Base-by-base conservation (phyloP, 2,797 vertebrate species). In the Agapornis canus region DNA sequence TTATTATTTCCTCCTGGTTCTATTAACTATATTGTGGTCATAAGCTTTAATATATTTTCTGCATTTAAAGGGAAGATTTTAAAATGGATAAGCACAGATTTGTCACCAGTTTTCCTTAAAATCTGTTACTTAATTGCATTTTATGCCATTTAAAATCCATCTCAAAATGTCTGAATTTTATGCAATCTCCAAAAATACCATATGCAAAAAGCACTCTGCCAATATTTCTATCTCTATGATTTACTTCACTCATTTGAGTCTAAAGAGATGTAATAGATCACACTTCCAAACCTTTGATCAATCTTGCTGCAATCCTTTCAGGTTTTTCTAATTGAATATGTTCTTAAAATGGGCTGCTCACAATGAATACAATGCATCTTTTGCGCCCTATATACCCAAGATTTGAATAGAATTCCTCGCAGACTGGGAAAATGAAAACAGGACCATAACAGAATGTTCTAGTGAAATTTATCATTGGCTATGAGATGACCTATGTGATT, bases 61-160 rank as follows among this genome's bases (percentile, higher is more conserved):
- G 6, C 31, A 66, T 84, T 84, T 54, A 69, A 93, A 88, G 65
- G 26, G 22, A 70, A 81, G 35, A 63, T 21, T 88, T 86, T 25
- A 14, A 88, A 82, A 79, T 57, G 13, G 10, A 39, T 72, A 79
- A 83, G 42, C n/a, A 90, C 15, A 31, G 5, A 21, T 70, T 73
- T 86, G 13, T 80, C 51, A 69, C 18, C 3, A 21, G 9, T 48
- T 82, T 79, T 77, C 10, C 63, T 82, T 82, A 73, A 91, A 81
- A 90, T 54, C 1, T 23, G 14, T 69, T 19, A 57, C 29, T 80
- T 90, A 72, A 59, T 65, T 91, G 35, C 23, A 32, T 94, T 89
- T 88, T 66, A 61, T 78, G 27, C 14, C 21, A 60, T 89, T 82
- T 84, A 69, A 95, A 92, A 79, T 51, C 42, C 31, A 66, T 51